Conservation (phyloP, 2,113 vertebrate species). For the Hyperopisus bebe region DNA sequence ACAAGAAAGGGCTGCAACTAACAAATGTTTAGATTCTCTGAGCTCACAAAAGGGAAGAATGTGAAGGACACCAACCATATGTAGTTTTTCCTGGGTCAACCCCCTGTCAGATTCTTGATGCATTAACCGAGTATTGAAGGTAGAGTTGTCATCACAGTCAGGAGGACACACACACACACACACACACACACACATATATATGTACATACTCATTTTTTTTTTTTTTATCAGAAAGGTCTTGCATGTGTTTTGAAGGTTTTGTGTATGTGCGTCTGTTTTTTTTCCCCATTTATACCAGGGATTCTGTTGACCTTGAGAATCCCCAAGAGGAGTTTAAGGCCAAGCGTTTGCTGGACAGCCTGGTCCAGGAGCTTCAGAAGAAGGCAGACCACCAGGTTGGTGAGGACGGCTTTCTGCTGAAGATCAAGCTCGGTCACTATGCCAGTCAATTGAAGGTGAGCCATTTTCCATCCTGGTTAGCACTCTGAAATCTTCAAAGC, state of each 20-base stretch:
- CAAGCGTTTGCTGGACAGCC: slow-evolving; percentile 79
- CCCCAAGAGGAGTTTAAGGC: slow-evolving; percentile 80
- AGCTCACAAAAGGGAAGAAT: neutral
- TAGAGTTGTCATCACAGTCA: neutral
- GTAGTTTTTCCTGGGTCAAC: neutral
- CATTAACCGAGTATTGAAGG: neutral
- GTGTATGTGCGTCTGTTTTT: neutral
- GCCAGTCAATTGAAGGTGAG: slow-evolving; percentile 82
- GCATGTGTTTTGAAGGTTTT: neutral
- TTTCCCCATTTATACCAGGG: slow-evolving; percentile 56
- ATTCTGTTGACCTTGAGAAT: slow-evolving; percentile 83
- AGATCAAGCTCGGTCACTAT: slow-evolving; percentile 92
- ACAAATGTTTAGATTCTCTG: neutral
- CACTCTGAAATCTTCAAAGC: neutral
- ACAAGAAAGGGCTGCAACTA: neutral
- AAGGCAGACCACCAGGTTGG: slow-evolving; percentile 89
- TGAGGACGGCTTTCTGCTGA: slow-evolving; percentile 89
- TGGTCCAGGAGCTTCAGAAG: slow-evolving; percentile 88
- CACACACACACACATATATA: too few species aligned
- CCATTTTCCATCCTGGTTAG: neutral
- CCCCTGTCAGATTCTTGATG: neutral
- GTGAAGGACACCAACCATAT: neutral
- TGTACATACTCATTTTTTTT: neutral
- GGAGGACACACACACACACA: too few species aligned
- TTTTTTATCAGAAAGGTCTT: neutral